These are phyloP conservation scores for Xestia c-nigrum DNA, from an alignment of 2,888 invertebrate species.

Conservation along the genomic window DNA sequence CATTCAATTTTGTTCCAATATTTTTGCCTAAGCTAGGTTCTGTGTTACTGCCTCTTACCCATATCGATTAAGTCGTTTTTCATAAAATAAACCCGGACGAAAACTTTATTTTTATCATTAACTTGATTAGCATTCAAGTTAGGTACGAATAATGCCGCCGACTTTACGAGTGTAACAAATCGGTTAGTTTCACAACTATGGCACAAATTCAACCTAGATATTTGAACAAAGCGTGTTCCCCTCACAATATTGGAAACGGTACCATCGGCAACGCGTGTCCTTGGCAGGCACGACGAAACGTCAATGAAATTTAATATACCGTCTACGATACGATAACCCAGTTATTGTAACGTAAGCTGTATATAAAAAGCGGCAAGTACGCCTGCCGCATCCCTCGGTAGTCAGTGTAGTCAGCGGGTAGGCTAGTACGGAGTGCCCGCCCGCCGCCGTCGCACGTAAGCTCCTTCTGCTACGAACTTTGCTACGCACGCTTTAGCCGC, in stretches of 20 bases:
- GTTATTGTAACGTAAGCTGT: slow-evolving; percentile 85
- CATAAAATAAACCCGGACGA: slow-evolving; percentile 1
- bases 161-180: slow-evolving; percentile 65
- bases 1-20: slow-evolving; percentile 1
- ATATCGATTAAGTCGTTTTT: slow-evolving; percentile 23
- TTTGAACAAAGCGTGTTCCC: slow-evolving; percentile 74
- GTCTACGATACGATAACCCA: slow-evolving; percentile 87
- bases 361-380: slow-evolving; percentile 84
- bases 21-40: background rate
- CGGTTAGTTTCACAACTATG: slow-evolving; percentile 72
- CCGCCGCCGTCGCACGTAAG: slow-evolving; percentile 88
- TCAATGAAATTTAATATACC: slow-evolving; percentile 89
- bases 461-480: slow-evolving; percentile 78
- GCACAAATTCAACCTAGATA: slow-evolving; percentile 68
- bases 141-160: slow-evolving; percentile 47
- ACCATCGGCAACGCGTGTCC: slow-evolving; percentile 83
- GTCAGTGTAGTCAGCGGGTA: slow-evolving; percentile 69
- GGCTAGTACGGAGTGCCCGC: slow-evolving; percentile 83
- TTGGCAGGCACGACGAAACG: slow-evolving; percentile 83
- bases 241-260: slow-evolving; percentile 76
- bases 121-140: slow-evolving; percentile 50
- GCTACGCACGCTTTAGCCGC: slow-evolving; percentile 79
- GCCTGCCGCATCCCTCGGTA: slow-evolving; percentile 76
- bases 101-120: slow-evolving; percentile 33
- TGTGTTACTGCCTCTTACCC: background rate